Percentiles rank a stretch among this genome's conserved stretches.
These are phyloP conservation scores for Stegophylla sp. DNA, from an alignment of 2,888 invertebrate species.

Conservation along the genomic window DNA sequence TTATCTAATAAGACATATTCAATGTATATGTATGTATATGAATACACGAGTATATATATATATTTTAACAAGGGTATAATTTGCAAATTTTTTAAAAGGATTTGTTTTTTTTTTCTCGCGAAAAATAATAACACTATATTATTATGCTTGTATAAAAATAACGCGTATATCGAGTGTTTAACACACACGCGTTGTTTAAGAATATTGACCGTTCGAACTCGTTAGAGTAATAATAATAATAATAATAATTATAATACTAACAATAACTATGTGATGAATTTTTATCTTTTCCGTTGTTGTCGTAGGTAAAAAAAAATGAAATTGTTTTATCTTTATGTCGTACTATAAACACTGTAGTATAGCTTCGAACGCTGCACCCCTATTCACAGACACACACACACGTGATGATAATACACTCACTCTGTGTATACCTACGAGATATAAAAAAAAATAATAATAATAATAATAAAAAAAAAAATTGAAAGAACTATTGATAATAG, in stretches of 20 bases:
- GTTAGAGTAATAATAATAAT: neutral
- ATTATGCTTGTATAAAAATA: constrained; percentile 25
- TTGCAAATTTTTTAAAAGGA: constrained; percentile 9
- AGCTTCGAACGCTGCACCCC: neutral
- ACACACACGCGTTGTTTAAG: neutral
- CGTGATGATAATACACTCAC: neutral
- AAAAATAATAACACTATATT: neutral
- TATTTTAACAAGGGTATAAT: constrained; percentile 36
- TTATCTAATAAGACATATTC: constrained; percentile 1
- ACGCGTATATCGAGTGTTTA: neutral
- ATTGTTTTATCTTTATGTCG: constrained; percentile 22
- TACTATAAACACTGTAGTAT: no score
- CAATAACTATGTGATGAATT: constrained; percentile 8
- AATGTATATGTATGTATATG: constrained; percentile 5
- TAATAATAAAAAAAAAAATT: no score
- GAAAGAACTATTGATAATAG: no score
- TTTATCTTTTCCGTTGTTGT: constrained; percentile 3
- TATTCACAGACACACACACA: neutral
- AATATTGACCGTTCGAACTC: neutral
- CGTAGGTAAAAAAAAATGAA: constrained; percentile 27
- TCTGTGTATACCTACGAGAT: no score
- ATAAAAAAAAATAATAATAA: no score
- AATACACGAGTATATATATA: neutral
- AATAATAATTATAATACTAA: no score
- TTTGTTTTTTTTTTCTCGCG: constrained; percentile 32